A percentile compares a stretch with the other conserved stretches of the same genome.
Evolutionary conservation across 2,888 invertebrate genomes (phyloP).

Genomic region (Eucera pruinosa): DNA sequence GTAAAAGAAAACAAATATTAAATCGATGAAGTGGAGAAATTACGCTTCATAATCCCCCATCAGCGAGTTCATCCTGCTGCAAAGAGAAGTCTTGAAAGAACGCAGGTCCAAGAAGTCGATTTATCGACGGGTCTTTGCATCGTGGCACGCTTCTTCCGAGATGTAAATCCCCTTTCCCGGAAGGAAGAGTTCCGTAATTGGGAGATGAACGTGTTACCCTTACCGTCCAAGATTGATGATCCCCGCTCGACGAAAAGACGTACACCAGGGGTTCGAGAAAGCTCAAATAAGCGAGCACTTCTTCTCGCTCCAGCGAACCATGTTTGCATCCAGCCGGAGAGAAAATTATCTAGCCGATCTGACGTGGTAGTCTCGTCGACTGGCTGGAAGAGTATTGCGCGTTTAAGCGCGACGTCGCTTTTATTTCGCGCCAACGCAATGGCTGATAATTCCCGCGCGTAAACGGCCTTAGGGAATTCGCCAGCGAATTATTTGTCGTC

Average conservation of each 20-base stretch:
- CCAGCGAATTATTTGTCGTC: constrained; percentile 7
- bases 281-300: constrained; percentile 34
- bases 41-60: not conserved
- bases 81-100: not conserved
- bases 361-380: constrained; percentile 51
- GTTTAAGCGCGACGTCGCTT: constrained; percentile 28
- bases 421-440: constrained; percentile 30
- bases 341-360: constrained; percentile 70
- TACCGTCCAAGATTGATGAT: constrained; percentile 69
- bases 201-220: constrained; percentile 72
- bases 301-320: constrained; percentile 51
- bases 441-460: constrained; percentile 39
- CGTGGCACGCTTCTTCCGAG: constrained; percentile 37
- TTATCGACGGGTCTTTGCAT: constrained; percentile 51
- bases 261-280: constrained; percentile 32
- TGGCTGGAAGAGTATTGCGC: constrained; percentile 17
- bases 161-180: constrained; percentile 65
- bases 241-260: constrained; percentile 49
- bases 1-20: too few relatives aligned
- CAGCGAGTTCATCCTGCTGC: not conserved
- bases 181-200: constrained; percentile 68
- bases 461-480: constrained; percentile 14
- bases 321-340: constrained; percentile 43
- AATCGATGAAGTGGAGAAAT: not conserved
- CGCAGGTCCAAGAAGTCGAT: constrained; percentile 53